Percentiles rank a stretch among this genome's conserved stretches.
Evolutionary conservation across 2,888 invertebrate genomes (phyloP).

Genomic region (Sabellastarte sp.): DNA sequence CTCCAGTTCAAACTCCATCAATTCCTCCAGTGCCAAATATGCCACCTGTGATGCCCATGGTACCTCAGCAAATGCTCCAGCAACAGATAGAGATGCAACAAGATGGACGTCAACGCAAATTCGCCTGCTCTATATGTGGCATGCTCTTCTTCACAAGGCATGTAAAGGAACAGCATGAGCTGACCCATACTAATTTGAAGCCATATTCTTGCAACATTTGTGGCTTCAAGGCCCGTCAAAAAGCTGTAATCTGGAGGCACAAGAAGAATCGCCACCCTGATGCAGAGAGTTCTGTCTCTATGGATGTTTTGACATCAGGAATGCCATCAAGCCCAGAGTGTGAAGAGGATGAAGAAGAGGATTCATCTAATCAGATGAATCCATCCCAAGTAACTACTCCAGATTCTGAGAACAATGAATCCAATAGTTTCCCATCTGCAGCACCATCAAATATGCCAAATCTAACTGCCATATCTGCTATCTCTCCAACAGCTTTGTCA

Average conservation of each 20-base stretch:
- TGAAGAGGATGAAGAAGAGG: background rate
- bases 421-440: background rate
- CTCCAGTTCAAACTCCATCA: background rate
- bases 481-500: background rate
- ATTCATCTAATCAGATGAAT: background rate
- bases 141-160: background rate
- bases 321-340: background rate
- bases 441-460: background rate
- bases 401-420: background rate
- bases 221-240: background rate
- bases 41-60: background rate
- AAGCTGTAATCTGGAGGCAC: constrained; percentile 1
- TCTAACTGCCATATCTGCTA: too few relatives aligned
- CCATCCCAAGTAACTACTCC: background rate
- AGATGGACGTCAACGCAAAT: background rate
- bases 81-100: background rate
- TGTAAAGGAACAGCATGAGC: constrained; percentile 2
- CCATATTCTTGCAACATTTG: constrained; percentile 2
- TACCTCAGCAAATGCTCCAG: background rate
- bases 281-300: background rate
- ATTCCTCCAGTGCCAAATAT: background rate
- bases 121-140: background rate
- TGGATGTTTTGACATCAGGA: background rate
- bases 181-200: constrained; percentile 1
- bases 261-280: background rate